Percentiles rank a stretch among this genome's conserved stretches.
Conservation (phyloP, 2,888 invertebrate genomes). For the Xestia rhomboidea region DNA sequence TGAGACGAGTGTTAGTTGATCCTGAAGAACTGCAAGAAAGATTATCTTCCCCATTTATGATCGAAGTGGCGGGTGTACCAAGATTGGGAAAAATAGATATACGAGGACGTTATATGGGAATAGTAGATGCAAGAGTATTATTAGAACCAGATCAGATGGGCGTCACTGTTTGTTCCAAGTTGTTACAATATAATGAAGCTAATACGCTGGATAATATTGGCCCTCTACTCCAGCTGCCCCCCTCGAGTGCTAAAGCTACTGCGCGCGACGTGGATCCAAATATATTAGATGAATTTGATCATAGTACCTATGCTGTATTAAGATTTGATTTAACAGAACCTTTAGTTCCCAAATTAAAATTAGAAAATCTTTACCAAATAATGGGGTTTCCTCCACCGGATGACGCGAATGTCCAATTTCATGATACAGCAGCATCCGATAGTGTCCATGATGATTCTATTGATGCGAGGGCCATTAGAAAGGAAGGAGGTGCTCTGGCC, state of each 20-base stretch:
- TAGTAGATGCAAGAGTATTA: constrained; percentile 80
- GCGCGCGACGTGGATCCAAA: constrained; percentile 74
- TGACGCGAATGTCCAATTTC: constrained; percentile 62
- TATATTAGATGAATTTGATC: constrained; percentile 78
- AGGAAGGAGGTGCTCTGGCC: constrained; percentile 83
- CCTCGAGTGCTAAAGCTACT: constrained; percentile 80
- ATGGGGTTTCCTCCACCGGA: constrained; percentile 77
- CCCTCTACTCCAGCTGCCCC: constrained; percentile 81
- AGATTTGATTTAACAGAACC: constrained; percentile 82
- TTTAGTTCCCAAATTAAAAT: constrained; percentile 78
- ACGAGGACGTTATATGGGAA: constrained; percentile 83
- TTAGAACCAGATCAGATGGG: constrained; percentile 80
- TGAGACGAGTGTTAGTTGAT: constrained; percentile 84
- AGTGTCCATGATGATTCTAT: constrained; percentile 75
- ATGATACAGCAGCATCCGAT: constrained; percentile 75
- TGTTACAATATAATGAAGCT: constrained; percentile 77
- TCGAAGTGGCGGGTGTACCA: constrained; percentile 86
- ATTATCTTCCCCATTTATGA: constrained; percentile 75
- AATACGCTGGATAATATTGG: constrained; percentile 74
- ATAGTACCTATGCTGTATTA: constrained; percentile 78
- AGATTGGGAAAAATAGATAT: constrained; percentile 81
- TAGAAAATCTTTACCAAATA: constrained; percentile 75
- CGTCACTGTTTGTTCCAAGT: constrained; percentile 77
- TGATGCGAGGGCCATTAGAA: constrained; percentile 80
- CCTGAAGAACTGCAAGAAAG: constrained; percentile 71